Evolutionary conservation across 2,888 invertebrate genomes (phyloP).

Genomic region (Drosophila percnosoma): DNA sequence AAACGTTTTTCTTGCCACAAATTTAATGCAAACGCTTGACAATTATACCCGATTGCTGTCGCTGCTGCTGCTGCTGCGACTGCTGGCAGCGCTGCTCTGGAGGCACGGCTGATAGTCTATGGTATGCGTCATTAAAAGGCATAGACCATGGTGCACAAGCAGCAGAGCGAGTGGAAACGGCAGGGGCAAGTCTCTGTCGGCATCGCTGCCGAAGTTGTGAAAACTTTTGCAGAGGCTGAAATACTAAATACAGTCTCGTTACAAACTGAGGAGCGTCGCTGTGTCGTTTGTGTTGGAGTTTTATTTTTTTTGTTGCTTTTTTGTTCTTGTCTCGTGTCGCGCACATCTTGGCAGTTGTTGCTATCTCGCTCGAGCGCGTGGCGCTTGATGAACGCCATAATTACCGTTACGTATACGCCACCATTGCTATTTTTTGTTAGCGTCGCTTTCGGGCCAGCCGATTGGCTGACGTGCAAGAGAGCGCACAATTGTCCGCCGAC

Average conservation of each 20-base stretch:
- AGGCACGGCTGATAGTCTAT: conserved; percentile 32
- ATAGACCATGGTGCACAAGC: conserved; percentile 9
- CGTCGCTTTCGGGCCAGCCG: conserved; percentile 54
- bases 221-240: conserved; percentile 75
- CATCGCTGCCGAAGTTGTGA: conserved; percentile 64
- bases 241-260: conserved; percentile 84
- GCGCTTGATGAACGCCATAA: conserved; percentile 84
- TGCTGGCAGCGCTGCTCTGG: conserved; percentile 16
- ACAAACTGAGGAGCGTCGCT: conserved; percentile 75
- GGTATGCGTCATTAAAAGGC: conserved; percentile 64
- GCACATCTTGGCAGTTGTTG: conserved; percentile 33
- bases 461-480: conserved; percentile 67
- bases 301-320: conserved; percentile 20
- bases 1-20: conserved; percentile 74
- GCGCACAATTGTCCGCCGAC: conserved; percentile 30
- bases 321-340: conserved; percentile 19
- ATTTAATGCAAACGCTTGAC: conserved; percentile 78
- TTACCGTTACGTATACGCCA: conserved; percentile 83
- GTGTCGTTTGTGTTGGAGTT: conserved; percentile 42
- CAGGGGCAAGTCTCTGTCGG: conserved; percentile 31
- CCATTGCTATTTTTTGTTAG: conserved; percentile 82
- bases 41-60: conserved; percentile 63
- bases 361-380: conserved; percentile 59
- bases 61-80: conserved; percentile 28
- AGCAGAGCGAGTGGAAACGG: not conserved